Evolutionary conservation across 2,797 vertebrate species (phyloP).

Genomic region (Halcyon chelicuti): DNA sequence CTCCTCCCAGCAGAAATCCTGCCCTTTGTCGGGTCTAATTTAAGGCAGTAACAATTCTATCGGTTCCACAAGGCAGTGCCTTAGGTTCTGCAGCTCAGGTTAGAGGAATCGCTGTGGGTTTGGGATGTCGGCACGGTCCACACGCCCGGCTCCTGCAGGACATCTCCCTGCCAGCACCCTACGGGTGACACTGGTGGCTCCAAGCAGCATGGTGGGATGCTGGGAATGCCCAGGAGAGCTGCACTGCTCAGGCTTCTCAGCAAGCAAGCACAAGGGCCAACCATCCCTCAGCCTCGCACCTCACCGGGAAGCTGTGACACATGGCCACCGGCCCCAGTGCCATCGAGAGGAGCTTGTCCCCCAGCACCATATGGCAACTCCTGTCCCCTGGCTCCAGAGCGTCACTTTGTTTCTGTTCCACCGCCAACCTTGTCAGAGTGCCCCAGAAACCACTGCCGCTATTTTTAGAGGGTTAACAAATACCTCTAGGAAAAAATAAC

Average conservation of each 20-base stretch:
- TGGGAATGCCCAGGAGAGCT: background rate
- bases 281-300: fast-evolving
- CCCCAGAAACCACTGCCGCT: background rate
- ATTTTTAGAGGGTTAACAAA: constrained; percentile 49
- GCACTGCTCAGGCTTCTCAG: fast-evolving
- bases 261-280: fast-evolving
- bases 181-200: fast-evolving
- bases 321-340: background rate
- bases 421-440: background rate
- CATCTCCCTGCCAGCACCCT: background rate
- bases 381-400: background rate
- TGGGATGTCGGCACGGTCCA: fast-evolving
- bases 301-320: fast-evolving
- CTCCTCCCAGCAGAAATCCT: background rate
- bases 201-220: fast-evolving
- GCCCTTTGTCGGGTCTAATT: background rate
- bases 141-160: fast-evolving
- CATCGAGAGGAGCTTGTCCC: background rate
- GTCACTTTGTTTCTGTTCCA: fast-evolving
- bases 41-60: fast-evolving
- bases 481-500: background rate
- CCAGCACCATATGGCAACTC: background rate
- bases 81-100: background rate
- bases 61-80: background rate
- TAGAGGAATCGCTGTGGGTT: fast-evolving